Percentiles rank a stretch among this genome's conserved stretches.
phyloP scores from a whole-genome alignment of 2,113 vertebrate species.

The Notothenia coriiceps region DNA sequence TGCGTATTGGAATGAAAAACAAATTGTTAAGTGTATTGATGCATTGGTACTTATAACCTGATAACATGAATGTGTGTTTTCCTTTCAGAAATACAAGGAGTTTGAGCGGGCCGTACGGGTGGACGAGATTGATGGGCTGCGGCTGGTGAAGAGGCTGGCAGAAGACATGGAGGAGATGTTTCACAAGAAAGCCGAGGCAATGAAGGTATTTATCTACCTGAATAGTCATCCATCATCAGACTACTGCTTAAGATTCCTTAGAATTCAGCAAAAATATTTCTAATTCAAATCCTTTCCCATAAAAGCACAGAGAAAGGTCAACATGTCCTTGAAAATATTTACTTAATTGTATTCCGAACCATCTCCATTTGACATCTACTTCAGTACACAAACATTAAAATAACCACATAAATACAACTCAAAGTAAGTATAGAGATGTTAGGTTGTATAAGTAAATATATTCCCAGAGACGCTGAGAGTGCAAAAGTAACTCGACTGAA shows the following conservation, averaged over 20 bases:
- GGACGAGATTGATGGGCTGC: conserved; percentile 96
- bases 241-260: neutral
- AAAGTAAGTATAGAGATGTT: neutral
- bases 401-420: neutral
- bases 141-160: conserved; percentile 94
- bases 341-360: neutral
- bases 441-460: neutral
- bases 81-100: conserved; percentile 96
- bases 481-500: conserved; percentile 7
- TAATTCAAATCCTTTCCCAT: neutral
- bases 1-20: neutral
- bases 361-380: neutral
- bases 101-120: conserved; percentile 94
- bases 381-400: neutral
- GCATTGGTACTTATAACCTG: neutral
- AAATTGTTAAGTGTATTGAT: neutral
- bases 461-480: neutral
- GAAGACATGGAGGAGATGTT: conserved; percentile 99
- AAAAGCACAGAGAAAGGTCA: neutral
- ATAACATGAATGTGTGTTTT: conserved; percentile 27
- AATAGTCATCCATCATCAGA: neutral
- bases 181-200: conserved; percentile 95
- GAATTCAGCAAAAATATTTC: neutral
- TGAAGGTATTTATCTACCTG: conserved; percentile 85
- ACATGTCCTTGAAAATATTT: neutral